Evolutionary conservation across 2,888 invertebrate species (phyloP).

Genomic region (Caradrina clavipalpis): DNA sequence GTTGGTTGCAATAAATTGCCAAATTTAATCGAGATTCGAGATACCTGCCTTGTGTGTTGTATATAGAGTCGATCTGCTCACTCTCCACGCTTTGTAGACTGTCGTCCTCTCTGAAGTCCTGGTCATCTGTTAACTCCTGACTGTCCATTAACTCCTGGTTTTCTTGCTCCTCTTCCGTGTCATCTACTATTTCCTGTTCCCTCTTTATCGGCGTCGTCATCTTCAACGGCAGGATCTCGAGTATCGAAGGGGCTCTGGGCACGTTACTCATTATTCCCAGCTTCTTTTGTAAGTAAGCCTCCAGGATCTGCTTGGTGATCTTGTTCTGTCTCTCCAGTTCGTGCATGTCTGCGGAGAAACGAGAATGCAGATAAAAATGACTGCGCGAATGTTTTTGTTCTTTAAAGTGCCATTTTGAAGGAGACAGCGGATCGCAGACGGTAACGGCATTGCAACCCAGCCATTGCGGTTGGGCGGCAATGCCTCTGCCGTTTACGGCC

Average conservation of each 20-base stretch:
- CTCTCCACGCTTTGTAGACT: slow-evolving; percentile 93
- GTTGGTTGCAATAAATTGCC: not conserved
- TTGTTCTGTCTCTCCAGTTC: slow-evolving; percentile 94
- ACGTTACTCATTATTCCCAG: slow-evolving; percentile 90
- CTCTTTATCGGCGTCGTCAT: slow-evolving; percentile 64
- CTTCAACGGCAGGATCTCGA: slow-evolving; percentile 92
- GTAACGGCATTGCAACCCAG: not conserved
- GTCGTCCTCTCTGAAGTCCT: slow-evolving; percentile 73
- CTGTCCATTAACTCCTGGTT: slow-evolving; percentile 54
- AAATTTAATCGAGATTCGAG: slow-evolving; percentile 17
- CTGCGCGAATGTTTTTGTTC: slow-evolving; percentile 69
- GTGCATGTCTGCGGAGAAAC: slow-evolving; percentile 87
- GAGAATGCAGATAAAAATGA: slow-evolving; percentile 90
- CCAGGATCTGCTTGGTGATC: slow-evolving; percentile 94
- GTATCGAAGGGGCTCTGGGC: slow-evolving; percentile 91
- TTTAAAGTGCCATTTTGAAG: not conserved
- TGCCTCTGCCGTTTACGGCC: not conserved
- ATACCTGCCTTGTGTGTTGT: slow-evolving; percentile 85
- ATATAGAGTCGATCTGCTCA: slow-evolving; percentile 93
- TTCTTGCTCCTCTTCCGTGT: slow-evolving; percentile 60
- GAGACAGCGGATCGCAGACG: not conserved
- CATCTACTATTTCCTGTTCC: slow-evolving; percentile 53
- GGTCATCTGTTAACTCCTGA: slow-evolving; percentile 34
- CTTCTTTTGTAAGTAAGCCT: slow-evolving; percentile 93
- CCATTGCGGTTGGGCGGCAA: not conserved